These are phyloP conservation scores for Solea senegalensis DNA, from an alignment of 2,113 vertebrate genomes.

Conservation along the genomic window DNA sequence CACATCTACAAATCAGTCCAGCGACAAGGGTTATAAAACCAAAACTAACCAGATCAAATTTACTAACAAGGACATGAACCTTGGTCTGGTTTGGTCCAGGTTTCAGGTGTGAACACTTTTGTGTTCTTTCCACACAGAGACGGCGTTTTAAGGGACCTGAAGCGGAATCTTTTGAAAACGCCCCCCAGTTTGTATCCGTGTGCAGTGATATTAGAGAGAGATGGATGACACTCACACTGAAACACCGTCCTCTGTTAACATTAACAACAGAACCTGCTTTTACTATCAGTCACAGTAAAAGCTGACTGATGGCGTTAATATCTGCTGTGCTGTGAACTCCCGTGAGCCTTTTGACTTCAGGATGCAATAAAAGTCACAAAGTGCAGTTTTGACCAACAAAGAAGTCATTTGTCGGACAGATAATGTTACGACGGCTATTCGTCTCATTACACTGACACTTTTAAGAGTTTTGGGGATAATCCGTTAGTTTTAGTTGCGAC, in stretches of 20 bases:
- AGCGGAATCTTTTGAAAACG: too few relatives aligned
- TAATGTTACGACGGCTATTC: background rate
- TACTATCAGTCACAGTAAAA: slow-evolving; percentile 35
- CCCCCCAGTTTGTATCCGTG: too few relatives aligned
- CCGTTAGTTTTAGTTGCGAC: background rate
- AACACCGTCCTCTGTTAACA: too few relatives aligned
- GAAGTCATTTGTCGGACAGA: background rate
- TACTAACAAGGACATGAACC: too few relatives aligned
- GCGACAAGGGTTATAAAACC: too few relatives aligned
- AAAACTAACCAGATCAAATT: too few relatives aligned
- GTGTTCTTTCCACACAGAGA: too few relatives aligned
- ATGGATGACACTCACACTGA: slow-evolving; percentile 15
- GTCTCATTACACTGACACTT: background rate
- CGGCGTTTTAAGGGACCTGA: too few relatives aligned
- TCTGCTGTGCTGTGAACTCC: background rate
- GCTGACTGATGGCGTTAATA: slow-evolving; percentile 53
- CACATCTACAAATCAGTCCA: too few relatives aligned
- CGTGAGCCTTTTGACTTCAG: background rate
- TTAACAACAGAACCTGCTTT: slow-evolving; percentile 32
- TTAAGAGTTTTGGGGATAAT: background rate
- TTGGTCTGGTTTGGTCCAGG: too few relatives aligned
- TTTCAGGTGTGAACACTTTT: too few relatives aligned
- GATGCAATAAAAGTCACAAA: slow-evolving; percentile 13
- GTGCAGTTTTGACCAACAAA: background rate
- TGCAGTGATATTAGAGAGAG: too few relatives aligned